A percentile compares a stretch with the other conserved stretches of the same genome.
phyloP scores from a whole-genome alignment of 2,113 vertebrate genomes.

The Trematomus loennbergii region DNA sequence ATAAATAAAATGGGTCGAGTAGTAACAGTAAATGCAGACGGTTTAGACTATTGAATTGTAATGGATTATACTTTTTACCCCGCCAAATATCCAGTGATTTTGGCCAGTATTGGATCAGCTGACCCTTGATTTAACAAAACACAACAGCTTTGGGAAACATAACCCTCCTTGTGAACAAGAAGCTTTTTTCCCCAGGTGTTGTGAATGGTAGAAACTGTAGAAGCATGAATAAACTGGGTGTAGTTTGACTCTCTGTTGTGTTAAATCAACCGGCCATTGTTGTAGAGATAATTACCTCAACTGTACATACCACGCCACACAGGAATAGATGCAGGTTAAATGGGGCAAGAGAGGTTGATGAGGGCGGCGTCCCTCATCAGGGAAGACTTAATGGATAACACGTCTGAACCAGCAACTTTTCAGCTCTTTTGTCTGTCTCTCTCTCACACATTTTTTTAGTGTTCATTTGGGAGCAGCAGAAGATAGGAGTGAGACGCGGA shows the following conservation, averaged over 20 bases:
- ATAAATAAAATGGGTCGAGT: no score
- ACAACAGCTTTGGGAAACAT: conserved; percentile 7
- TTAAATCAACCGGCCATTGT: not conserved
- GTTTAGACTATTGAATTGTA: no score
- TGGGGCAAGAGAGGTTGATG: not conserved
- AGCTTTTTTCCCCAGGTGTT: not conserved
- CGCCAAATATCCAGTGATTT: no score
- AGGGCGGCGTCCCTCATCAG: conserved; percentile 11
- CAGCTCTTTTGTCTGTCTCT: not conserved
- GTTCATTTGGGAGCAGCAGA: not conserved
- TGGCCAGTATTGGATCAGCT: no score
- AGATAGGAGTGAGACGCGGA: not conserved
- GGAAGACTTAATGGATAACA: not conserved
- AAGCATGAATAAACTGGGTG: not conserved
- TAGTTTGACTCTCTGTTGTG: not conserved
- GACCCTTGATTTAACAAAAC: not conserved
- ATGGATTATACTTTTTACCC: no score
- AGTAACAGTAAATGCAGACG: no score
- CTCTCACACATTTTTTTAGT: not conserved
- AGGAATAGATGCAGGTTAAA: conserved; percentile 15
- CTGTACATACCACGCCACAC: not conserved
- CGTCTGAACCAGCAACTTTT: conserved; percentile 30
- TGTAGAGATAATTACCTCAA: not conserved
- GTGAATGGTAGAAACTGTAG: not conserved
- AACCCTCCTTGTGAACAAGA: not conserved